These are phyloP conservation scores for Arremon aurantiirostris DNA, from an alignment of 2,797 vertebrate species.

Conservation along the genomic window DNA sequence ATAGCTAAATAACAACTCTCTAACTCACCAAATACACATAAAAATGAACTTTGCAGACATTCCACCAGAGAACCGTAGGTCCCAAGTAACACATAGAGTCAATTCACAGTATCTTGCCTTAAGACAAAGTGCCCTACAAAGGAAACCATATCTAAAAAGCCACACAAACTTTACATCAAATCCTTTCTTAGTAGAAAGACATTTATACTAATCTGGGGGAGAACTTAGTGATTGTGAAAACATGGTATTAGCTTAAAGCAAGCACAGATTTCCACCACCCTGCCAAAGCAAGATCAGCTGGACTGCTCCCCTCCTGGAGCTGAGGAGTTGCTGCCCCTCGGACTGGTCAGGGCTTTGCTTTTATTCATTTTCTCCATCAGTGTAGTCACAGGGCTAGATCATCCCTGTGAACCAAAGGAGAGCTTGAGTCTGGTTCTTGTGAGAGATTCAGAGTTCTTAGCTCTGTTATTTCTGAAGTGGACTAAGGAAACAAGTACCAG, in stretches of 20 bases:
- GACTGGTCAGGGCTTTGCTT: background rate
- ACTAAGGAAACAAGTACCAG: background rate
- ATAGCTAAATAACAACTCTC: slow-evolving; percentile 23
- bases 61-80: slow-evolving; percentile 26
- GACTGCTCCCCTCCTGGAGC: background rate
- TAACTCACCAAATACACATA: slow-evolving; percentile 19
- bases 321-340: background rate
- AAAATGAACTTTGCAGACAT: slow-evolving; percentile 17
- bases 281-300: background rate
- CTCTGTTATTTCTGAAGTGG: background rate
- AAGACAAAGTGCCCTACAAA: slow-evolving; percentile 44
- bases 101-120: slow-evolving; percentile 52
- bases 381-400: background rate
- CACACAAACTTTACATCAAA: slow-evolving; percentile 15
- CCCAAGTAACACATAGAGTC: background rate
- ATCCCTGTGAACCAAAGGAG: background rate
- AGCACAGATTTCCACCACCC: background rate
- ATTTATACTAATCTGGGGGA: background rate
- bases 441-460: background rate
- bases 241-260: background rate
- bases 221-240: background rate
- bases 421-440: background rate
- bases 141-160: slow-evolving; percentile 11
- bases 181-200: background rate
- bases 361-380: background rate